Evolutionary conservation across 2,113 vertebrate genomes (phyloP).

Genomic region (Pelvicachromis taeniatus): DNA sequence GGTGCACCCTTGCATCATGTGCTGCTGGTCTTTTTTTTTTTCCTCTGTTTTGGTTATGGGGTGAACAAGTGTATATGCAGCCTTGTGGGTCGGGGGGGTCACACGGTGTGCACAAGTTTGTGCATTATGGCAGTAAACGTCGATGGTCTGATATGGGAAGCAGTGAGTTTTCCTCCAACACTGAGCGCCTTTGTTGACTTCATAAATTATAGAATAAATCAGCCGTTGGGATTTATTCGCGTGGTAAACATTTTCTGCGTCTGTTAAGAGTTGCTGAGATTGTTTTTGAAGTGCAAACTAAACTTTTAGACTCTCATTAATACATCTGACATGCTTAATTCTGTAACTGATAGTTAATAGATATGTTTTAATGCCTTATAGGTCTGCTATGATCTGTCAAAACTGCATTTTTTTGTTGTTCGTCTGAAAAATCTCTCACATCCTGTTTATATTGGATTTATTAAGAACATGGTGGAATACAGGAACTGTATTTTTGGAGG

Average conservation of each 20-base stretch:
- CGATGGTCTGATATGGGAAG: not conserved
- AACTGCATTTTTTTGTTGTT: not conserved
- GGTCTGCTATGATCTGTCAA: not conserved
- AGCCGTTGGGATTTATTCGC: not conserved
- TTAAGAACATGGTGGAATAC: not conserved
- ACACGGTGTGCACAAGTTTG: not conserved
- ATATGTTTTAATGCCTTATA: not conserved
- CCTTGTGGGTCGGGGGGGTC: not conserved
- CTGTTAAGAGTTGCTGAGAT: not conserved
- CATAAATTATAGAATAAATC: slow-evolving; percentile 35
- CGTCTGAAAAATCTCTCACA: not conserved
- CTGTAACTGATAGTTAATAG: not conserved
- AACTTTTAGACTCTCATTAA: not conserved
- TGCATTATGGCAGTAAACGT: slow-evolving; percentile 6
- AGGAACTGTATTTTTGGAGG: not conserved
- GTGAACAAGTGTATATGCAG: not conserved
- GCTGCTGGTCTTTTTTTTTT: not conserved
- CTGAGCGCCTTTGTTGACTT: slow-evolving; percentile 26
- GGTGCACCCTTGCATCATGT: not conserved
- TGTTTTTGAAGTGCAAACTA: not conserved
- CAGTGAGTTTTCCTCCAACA: not conserved
- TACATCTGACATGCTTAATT: not conserved
- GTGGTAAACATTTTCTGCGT: not conserved
- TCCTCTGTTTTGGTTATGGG: not conserved
- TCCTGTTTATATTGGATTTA: not conserved